phyloP scores from a whole-genome alignment of 2,797 vertebrate species.

The Microcaecilia unicolor region DNA sequence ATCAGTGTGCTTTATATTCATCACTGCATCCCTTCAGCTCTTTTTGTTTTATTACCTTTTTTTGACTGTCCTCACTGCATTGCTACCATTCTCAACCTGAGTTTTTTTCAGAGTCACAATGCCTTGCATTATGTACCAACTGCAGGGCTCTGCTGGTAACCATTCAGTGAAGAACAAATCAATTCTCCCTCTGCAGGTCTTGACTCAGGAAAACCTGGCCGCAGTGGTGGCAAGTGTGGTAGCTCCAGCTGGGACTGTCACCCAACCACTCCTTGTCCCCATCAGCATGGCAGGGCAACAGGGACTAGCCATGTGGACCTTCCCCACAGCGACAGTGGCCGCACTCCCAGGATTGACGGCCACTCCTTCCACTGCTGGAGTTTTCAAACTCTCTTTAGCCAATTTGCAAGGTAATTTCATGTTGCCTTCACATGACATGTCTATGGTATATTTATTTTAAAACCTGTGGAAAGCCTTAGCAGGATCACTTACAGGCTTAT shows the following conservation, averaged over 20 bases:
- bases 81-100: background rate
- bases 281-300: constrained; percentile 87
- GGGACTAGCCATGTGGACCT: constrained; percentile 85
- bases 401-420: constrained; percentile 87
- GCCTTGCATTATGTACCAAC: constrained; percentile 35
- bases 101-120: constrained; percentile 24
- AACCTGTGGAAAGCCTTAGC: no score
- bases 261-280: constrained; percentile 92
- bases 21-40: no score
- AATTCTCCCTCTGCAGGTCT: constrained; percentile 77
- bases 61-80: no score
- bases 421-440: no score
- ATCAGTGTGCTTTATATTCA: no score
- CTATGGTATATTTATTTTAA: no score
- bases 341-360: constrained; percentile 78
- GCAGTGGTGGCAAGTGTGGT: constrained; percentile 93
- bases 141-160: no score
- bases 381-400: constrained; percentile 84
- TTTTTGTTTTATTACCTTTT: no score
- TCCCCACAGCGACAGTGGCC: constrained; percentile 83
- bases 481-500: no score
- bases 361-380: constrained; percentile 67
- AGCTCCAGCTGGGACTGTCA: constrained; percentile 84
- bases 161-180: no score
- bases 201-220: constrained; percentile 93